Conservation (phyloP, 2,888 invertebrate genomes). For the Apoderus coryli region DNA sequence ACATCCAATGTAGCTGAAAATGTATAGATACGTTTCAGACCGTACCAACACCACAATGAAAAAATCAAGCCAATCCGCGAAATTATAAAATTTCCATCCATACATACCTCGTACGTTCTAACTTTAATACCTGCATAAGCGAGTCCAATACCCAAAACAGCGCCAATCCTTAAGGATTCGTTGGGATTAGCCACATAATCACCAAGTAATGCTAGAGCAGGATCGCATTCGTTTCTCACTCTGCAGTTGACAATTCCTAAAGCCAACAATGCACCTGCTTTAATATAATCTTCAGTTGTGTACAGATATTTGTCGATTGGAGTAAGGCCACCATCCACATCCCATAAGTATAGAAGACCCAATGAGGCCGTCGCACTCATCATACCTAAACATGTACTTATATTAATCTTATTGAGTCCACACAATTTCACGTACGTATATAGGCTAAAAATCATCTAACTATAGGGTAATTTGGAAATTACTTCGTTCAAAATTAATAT, state of each 20-base stretch:
- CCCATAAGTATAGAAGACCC: conserved; percentile 93
- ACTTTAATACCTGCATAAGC: conserved; percentile 79
- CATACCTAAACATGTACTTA: too few species aligned
- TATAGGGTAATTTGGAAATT: too few species aligned
- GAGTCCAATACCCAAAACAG: conserved; percentile 75
- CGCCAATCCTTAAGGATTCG: conserved; percentile 71
- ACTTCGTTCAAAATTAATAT: too few species aligned
- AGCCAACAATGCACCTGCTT: conserved; percentile 91
- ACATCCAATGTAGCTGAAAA: too few species aligned
- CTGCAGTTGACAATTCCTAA: conserved; percentile 96
- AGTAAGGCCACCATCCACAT: conserved; percentile 93
- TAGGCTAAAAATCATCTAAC: too few species aligned
- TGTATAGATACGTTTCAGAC: too few species aligned
- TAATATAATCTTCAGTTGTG: conserved; percentile 49
- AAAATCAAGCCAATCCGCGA: too few species aligned
- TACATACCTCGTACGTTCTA: too few species aligned
- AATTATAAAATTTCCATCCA: too few species aligned
- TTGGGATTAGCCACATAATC: conserved; percentile 85
- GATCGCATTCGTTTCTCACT: conserved; percentile 95
- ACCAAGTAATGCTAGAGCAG: conserved; percentile 85
- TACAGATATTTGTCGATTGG: conserved; percentile 88
- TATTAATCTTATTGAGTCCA: too few species aligned
- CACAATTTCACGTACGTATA: too few species aligned
- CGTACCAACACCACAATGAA: too few species aligned
- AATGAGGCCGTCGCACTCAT: conserved; percentile 93